Evolutionary conservation across 2,113 vertebrate species (phyloP), one percentile per base, ranked within the genome.

Genomic region (Gallinago media): DNA sequence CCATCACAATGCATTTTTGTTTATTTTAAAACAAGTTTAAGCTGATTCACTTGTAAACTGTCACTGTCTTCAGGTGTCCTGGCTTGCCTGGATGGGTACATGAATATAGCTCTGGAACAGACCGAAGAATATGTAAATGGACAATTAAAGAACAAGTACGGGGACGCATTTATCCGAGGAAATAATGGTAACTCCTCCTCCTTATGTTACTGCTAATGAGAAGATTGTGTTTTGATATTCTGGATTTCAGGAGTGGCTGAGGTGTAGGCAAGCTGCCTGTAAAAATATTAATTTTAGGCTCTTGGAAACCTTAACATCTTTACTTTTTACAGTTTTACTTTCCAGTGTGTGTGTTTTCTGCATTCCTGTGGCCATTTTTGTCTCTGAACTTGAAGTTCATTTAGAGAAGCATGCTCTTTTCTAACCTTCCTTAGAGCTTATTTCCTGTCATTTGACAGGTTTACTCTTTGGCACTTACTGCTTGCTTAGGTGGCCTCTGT

Each of bases 51-150:
- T 90, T 70, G 84, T 72, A 76, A 85, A 77, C 55, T 54, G 25
- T 62, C 61, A 6, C 73, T 85, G 12, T 79, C 95, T 95, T 12
- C 94, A 99, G 99, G 99, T 97, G 99, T 99, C 75, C 98, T 99
- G 93, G 99, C 99, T 81, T 99, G 99, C 90, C 97, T 99, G 96
- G 99, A 99, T 96, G 99, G 99, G 17, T 99, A 99, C 96, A 99
- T 99, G 99, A 99, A 99, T 89, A 99, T 99, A 78, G 99, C 99
- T 74, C 98, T 99, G 92, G 99, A 99, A 94, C 99, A 99, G 98
- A 99, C 99, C 2, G 99, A 99, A 95, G 99, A 99, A 81, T 99
- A 99, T 75, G 99, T 99, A 49, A 99, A 99, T 40, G 99, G 99
- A 17, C 99, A 99, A 66, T 98, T 99, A 93, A 99, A 99, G 97